Evolutionary conservation across 2,113 vertebrate species (phyloP).

Genomic region (Dryoscopus gambensis): DNA sequence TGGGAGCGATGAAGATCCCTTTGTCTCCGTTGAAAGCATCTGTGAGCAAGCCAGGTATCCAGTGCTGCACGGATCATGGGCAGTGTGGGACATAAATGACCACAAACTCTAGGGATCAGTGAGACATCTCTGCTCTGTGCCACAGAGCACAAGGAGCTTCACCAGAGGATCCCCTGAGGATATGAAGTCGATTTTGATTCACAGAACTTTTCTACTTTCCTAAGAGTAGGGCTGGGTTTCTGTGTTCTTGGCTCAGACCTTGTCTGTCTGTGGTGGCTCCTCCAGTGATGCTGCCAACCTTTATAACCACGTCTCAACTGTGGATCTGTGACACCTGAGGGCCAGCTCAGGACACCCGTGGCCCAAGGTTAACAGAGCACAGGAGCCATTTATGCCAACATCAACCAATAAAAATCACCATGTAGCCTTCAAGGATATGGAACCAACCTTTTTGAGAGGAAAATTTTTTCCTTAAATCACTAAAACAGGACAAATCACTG

Average conservation of each 20-base stretch:
- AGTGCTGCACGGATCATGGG: fast-evolving
- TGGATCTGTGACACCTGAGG: background rate
- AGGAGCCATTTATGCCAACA: background rate
- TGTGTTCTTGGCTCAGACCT: background rate
- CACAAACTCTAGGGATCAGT: background rate
- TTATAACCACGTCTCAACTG: background rate
- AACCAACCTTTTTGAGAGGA: background rate
- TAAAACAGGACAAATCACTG: background rate
- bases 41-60: background rate
- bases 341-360: background rate
- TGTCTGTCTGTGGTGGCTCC: background rate
- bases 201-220: background rate
- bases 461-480: background rate
- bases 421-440: background rate
- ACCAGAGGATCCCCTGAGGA: background rate
- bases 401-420: background rate
- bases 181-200: background rate
- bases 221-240: background rate
- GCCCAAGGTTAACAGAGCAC: background rate
- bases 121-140: background rate
- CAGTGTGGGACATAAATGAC: background rate
- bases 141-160: background rate
- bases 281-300: background rate
- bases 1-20: background rate
- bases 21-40: background rate